A percentile compares a stretch with the other conserved stretches of the same genome.
Evolutionary conservation across 2,797 vertebrate genomes (phyloP).

Genomic region (Siniperca obscura): DNA sequence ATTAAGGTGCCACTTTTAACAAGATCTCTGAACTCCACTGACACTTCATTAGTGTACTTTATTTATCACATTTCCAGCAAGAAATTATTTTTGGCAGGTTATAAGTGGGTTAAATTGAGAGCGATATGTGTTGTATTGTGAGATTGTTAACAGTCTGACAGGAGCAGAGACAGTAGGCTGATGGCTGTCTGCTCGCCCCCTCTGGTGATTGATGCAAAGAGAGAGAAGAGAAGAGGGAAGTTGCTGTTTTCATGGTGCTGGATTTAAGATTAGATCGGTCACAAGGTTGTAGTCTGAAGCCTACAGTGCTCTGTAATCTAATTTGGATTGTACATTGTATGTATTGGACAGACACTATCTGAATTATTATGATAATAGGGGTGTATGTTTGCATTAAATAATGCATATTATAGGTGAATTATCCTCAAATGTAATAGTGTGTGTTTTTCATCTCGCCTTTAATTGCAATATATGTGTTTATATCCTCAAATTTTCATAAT

Average conservation of each 20-base stretch:
- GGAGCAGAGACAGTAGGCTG: conserved; percentile 34
- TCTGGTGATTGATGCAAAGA: conserved; percentile 44
- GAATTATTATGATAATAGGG: conserved; percentile 4
- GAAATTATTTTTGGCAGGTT: conserved; percentile 73
- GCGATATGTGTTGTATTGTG: conserved; percentile 39
- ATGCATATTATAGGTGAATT: conserved; percentile 3
- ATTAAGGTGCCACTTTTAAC: conserved; percentile 76
- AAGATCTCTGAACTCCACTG: conserved; percentile 39
- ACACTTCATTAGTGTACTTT: conserved; percentile 71
- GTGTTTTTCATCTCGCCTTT: neutral
- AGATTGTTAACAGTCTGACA: conserved; percentile 57
- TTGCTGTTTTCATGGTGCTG: conserved; percentile 1
- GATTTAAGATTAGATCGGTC: conserved; percentile 35
- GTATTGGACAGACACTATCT: conserved; percentile 18
- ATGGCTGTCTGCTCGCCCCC: conserved; percentile 34
- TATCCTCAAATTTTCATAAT: neutral
- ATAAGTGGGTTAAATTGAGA: conserved; percentile 56
- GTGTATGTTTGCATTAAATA: conserved; percentile 11
- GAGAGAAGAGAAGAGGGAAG: conserved; percentile 23
- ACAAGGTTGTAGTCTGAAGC: conserved; percentile 19
- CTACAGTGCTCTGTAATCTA: neutral
- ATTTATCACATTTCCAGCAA: conserved; percentile 72
- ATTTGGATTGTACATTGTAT: conserved; percentile 11
- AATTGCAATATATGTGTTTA: neutral
- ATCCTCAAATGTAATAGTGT: neutral